phyloP scores from a whole-genome alignment of 2,113 vertebrate species.

The Atlantisia rogersi region DNA sequence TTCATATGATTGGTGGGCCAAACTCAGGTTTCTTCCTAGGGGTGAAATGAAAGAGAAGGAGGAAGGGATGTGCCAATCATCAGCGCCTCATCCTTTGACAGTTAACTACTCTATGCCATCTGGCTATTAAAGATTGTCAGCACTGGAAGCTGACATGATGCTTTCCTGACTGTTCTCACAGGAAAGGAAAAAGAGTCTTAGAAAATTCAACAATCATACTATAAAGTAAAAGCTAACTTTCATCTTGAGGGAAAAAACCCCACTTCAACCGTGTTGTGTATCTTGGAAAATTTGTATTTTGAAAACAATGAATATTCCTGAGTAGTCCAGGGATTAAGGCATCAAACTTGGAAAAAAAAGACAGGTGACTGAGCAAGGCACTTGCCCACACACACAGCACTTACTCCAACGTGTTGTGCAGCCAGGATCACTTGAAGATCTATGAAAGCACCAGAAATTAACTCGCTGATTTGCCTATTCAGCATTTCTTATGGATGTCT shows the following conservation, averaged over 20 bases:
- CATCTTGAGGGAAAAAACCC: neutral
- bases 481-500: neutral
- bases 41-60: neutral
- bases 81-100: constrained; percentile 5
- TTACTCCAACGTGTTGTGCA: rapidly evolving
- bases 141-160: neutral
- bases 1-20: neutral
- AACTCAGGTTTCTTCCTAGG: neutral
- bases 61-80: constrained; percentile 2
- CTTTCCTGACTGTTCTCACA: neutral
- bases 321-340: neutral
- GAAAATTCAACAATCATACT: neutral
- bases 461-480: neutral
- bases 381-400: neutral
- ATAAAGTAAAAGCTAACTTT: neutral
- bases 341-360: neutral
- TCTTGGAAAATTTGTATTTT: neutral
- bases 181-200: neutral
- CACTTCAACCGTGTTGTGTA: neutral
- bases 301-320: neutral
- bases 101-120: neutral
- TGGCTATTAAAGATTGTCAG: constrained; percentile 2
- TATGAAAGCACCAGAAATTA: neutral
- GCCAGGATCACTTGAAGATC: neutral
- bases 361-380: neutral